Percentiles rank a stretch among this genome's conserved stretches.
Evolutionary conservation across 2,888 invertebrate genomes (phyloP).

Genomic region (Himalopsyche kuldschensis): DNA sequence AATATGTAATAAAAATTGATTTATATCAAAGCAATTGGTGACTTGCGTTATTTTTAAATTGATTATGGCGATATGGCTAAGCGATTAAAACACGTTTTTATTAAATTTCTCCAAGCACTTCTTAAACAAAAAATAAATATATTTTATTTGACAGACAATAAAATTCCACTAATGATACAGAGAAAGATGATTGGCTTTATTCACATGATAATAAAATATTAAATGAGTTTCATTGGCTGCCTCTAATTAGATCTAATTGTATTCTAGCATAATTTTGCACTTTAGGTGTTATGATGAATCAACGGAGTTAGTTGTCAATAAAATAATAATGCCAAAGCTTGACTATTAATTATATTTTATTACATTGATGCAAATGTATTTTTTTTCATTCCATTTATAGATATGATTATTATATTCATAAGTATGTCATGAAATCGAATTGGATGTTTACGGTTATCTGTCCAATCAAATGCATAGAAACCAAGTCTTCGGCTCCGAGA

Average conservation of each 20-base stretch:
- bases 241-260: neutral
- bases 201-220: neutral
- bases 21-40: neutral
- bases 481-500: no score
- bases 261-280: neutral
- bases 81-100: neutral
- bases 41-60: neutral
- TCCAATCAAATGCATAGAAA: no score
- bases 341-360: no score
- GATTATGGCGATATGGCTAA: neutral
- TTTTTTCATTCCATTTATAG: no score
- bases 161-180: neutral
- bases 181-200: neutral
- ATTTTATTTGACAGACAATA: neutral
- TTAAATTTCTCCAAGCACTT: neutral
- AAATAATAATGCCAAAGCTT: no score
- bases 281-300: neutral
- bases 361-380: no score
- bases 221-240: neutral
- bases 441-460: no score
- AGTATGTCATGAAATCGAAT: no score
- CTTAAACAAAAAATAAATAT: neutral
- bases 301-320: no score
- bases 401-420: no score
- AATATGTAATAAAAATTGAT: neutral